These are phyloP conservation scores for Pipistrellus pygmaeus DNA, from an alignment of 2,797 vertebrate genomes.

Conservation along the genomic window DNA sequence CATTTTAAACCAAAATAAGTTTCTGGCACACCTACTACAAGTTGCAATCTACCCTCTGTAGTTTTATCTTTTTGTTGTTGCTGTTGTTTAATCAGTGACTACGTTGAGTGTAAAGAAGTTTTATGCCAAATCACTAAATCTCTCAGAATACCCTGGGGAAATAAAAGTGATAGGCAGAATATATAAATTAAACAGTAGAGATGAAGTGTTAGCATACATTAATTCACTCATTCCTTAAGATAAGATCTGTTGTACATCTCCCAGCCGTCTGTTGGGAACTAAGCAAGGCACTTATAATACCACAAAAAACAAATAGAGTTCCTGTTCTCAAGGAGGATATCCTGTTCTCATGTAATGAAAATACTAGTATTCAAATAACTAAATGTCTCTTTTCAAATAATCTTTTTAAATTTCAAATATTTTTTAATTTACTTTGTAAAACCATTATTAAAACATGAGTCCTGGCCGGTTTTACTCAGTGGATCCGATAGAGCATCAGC, in stretches of 20 bases:
- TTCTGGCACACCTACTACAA: constrained; percentile 66
- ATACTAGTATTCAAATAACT: constrained; percentile 35
- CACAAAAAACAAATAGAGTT: neutral
- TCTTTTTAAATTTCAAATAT: constrained; percentile 26
- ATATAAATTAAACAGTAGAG: constrained; percentile 32
- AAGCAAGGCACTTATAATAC: neutral
- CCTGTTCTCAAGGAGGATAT: neutral
- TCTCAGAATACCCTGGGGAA: neutral
- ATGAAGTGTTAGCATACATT: neutral
- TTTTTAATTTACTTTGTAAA: constrained; percentile 53
- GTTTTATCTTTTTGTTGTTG: neutral
- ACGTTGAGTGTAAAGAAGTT: constrained; percentile 10
- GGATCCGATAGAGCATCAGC: too few species aligned
- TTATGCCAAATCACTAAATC: constrained; percentile 30
- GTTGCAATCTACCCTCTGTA: constrained; percentile 57
- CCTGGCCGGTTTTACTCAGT: too few species aligned
- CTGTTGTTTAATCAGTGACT: constrained; percentile 56
- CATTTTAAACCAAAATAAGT: constrained; percentile 71
- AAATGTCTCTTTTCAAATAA: neutral
- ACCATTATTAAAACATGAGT: constrained; percentile 15
- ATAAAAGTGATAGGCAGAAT: neutral
- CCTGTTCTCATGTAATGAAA: neutral
- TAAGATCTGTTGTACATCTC: neutral
- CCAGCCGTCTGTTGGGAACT: neutral
- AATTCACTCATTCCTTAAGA: constrained; percentile 6